Base-by-base conservation (phyloP, 2,888 invertebrate genomes). In the Brenthis hecate region DNA sequence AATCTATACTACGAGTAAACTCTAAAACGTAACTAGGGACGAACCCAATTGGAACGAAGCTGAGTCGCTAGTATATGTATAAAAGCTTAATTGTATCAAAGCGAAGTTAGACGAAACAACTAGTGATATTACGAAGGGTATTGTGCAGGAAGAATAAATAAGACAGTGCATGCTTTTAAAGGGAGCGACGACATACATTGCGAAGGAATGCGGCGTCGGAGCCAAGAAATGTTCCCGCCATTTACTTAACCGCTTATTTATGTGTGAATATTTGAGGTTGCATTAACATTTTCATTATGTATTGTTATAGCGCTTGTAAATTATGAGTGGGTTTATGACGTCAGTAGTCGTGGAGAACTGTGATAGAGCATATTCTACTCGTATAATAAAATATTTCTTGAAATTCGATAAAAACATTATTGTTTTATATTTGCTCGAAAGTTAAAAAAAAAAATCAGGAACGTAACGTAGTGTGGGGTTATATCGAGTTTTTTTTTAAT, bases 61-160 rank as follows among this genome's bases (percentile, higher is more conserved):
- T 5, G 23, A 28, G 3, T 28, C 28, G 28, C 28, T 28, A 3
- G 28, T 28, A 28, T 4, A 28, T 28, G 5, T 28, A 28, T 36
- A 53, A 53, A 53, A 53, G n/a, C 11, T 11, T 16, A 14, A 56
- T 4, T 6, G 14, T 56, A 23, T 28, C 28, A 4, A 47, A 48
- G 6, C 50, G 48, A 50, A 23, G 6, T 8, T 28, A 43, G 1
- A 8, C 11, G 8, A 60, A 61, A 61, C 36, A 51, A 51, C 32
- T 32, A 43, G n/a, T 50, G 28, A 53, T 8, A 51, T 36, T 19
- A 32, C 14, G 53, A 19, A 11, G 3, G 16, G 5, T 13, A 61
- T 61, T 61, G 53, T 51, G 51, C 61, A 61, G 36, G 58, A 36
- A 32, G 61, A 36, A 61, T 61, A 61, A 61, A 53, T 53, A 61